A percentile compares a stretch with the other conserved stretches of the same genome.
phyloP scores from a whole-genome alignment of 1,140 invertebrate species.

The Brachionus rubens region DNA sequence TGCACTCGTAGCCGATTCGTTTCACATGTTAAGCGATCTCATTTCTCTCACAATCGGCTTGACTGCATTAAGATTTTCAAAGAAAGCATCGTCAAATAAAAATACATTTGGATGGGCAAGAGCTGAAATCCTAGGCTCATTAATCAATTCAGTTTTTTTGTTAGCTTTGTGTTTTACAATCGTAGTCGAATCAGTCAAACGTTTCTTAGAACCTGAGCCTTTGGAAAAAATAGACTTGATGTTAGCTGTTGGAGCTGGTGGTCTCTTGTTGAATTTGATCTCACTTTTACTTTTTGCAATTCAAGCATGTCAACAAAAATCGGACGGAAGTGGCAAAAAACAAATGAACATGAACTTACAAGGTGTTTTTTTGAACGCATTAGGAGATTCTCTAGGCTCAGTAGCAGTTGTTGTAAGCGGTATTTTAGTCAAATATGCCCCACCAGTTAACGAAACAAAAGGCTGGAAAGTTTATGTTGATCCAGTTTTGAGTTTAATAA shows the following conservation, averaged over 20 bases:
- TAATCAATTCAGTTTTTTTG: conserved; percentile 65
- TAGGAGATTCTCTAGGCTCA: too few relatives aligned
- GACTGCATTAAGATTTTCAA: conserved; percentile 54
- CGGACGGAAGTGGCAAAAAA: too few relatives aligned
- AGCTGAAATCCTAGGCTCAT: conserved; percentile 64
- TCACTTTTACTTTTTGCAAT: neutral
- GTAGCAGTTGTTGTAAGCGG: too few relatives aligned
- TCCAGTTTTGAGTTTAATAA: too few relatives aligned
- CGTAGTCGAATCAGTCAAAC: conserved; percentile 62
- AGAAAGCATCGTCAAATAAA: conserved; percentile 54
- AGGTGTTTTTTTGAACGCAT: too few relatives aligned
- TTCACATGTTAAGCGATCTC: conserved; percentile 65
- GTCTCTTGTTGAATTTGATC: neutral
- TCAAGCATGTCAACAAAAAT: neutral
- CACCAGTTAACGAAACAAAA: too few relatives aligned
- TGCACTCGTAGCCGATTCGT: conserved; percentile 64
- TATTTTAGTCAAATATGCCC: too few relatives aligned
- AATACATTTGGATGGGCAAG: conserved; percentile 66
- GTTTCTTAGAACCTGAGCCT: conserved; percentile 49
- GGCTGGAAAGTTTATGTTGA: too few relatives aligned
- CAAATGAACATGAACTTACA: too few relatives aligned
- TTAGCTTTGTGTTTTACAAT: conserved; percentile 65
- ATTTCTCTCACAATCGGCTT: conserved; percentile 62
- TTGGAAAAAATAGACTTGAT: conserved; percentile 47
- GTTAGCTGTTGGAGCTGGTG: neutral